Evolutionary conservation across 2,888 invertebrate species (phyloP), one percentile per base, ranked within the genome.

Genomic region (Eremobia ochroleuca): DNA sequence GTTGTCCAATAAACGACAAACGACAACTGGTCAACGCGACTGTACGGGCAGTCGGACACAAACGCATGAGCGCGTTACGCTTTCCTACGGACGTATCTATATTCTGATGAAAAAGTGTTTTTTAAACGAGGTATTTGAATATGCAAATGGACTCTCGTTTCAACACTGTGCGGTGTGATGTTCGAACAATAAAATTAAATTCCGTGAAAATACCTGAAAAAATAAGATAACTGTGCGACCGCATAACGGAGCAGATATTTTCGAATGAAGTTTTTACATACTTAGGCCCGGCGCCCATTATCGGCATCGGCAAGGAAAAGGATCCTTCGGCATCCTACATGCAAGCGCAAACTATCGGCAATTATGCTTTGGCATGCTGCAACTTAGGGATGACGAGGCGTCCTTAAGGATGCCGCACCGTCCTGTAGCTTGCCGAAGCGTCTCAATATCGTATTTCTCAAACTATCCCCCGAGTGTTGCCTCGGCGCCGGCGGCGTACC

Each of bases 91-190:
- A 77, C 82, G 72, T n/a, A n/a, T n/a, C n/a, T 87, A 84, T 85
- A 83, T 90, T 86, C 70, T 75, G 82, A 83, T 86, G 85, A 89
- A 91, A 90, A 90, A 88, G 83, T 79, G 78, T 84, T 91, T 89
- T 92, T 85, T 84, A 87, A 90, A 84, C 84, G 85, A 83, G 69
- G 85, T 82, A 82, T 85, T 90, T 92, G 91, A 92, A 91, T 92
- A 92, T 92, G 91, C 87, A 92, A 92, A 92, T 90, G 43, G 80
- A 65, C 28, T 77, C 80, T 85, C 85, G 89, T 88, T 86, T 85
- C 85, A 79, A 68, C 75, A 76, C 77, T 73, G 84, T 37, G 76
- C 73, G 77, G 85, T 82, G 89, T 87, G 89, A 89, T 89, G 86
- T 86, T 85, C 85, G 84, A 88, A 88, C 87, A 88, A 87, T 90